Evolutionary conservation across 2,888 invertebrate species (phyloP), one percentile per base, ranked within the genome.

Genomic region (Eupithecia dodoneata): DNA sequence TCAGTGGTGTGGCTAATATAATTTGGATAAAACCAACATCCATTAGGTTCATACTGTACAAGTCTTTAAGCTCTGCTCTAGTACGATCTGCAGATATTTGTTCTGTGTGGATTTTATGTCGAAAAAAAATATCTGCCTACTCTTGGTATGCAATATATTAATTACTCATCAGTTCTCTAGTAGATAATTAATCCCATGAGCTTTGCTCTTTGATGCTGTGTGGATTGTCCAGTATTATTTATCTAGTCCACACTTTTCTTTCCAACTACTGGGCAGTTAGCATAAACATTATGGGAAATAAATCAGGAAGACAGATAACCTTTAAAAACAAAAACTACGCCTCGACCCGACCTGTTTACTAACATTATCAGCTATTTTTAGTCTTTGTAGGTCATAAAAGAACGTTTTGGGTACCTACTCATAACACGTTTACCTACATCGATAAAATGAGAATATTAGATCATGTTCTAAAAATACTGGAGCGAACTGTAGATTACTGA

Each of bases 361-460:
- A 63, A 63, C 44, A 69, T 30, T 44, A 67, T 67, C 67, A 69
- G 67, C 18, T 69, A 45, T 69, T 69, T 45, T 44, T 44, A 44
- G 67, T 18, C 7, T 69, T n/a, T 18, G n/a, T 69, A 10, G 67
- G 44, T 69, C 67, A 69, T 69, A 69, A 69, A 66, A 18, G 30
- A 69, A 42, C 44, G 67, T 69, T 45, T 30, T 30, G 30, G 30
- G 30, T 30, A 30, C 30, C 10, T 30, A 42, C n/a, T 44, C 42
- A 69, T 69, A 63, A 63, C 63, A 44, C 67, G 45, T 44, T 67
- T 69, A 69, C 74, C 69, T 74, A 74, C 74, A 63, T 59, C 59
- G 30, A 30, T 63, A 63, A 63, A 63, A 63, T 12, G 12, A 30
- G 4, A 63, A 63, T 30, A 63, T 30, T 63, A 63, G 59, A 18